Evolutionary conservation across 2,888 invertebrate species (phyloP).

Genomic region (Eremobia ochroleuca): DNA sequence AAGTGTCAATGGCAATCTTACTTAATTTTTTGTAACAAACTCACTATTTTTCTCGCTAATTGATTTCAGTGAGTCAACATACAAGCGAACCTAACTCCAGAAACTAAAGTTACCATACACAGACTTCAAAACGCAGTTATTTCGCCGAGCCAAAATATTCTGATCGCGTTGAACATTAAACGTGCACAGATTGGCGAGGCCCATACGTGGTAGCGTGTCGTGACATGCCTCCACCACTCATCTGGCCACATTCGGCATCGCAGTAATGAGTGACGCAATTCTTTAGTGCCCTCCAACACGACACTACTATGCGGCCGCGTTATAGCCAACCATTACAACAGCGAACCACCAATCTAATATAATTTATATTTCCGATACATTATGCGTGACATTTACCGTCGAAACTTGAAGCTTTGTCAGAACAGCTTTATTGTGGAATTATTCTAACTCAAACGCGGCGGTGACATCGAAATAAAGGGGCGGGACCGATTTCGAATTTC

Average conservation of each 20-base stretch:
- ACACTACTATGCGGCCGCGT: conserved; percentile 72
- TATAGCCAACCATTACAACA: conserved; percentile 73
- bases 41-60: background rate
- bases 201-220: conserved; percentile 72
- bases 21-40: background rate
- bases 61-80: background rate
- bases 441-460: conserved; percentile 73
- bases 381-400: conserved; percentile 80
- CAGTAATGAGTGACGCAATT: conserved; percentile 82
- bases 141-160: conserved; percentile 41
- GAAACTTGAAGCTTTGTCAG: conserved; percentile 74
- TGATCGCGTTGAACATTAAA: conserved; percentile 58
- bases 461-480: conserved; percentile 78
- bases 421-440: conserved; percentile 79
- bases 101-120: conserved; percentile 14
- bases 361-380: conserved; percentile 86
- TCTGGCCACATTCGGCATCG: conserved; percentile 77
- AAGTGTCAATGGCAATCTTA: background rate
- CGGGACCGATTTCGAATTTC: conserved; percentile 78
- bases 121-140: conserved; percentile 40
- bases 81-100: background rate
- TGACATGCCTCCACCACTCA: conserved; percentile 79
- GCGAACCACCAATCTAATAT: conserved; percentile 82
- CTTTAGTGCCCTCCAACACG: conserved; percentile 85
- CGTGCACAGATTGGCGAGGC: conserved; percentile 51